These are phyloP conservation scores for Berghia stephanieae DNA, from an alignment of 1,140 invertebrate genomes.

Conservation along the genomic window DNA sequence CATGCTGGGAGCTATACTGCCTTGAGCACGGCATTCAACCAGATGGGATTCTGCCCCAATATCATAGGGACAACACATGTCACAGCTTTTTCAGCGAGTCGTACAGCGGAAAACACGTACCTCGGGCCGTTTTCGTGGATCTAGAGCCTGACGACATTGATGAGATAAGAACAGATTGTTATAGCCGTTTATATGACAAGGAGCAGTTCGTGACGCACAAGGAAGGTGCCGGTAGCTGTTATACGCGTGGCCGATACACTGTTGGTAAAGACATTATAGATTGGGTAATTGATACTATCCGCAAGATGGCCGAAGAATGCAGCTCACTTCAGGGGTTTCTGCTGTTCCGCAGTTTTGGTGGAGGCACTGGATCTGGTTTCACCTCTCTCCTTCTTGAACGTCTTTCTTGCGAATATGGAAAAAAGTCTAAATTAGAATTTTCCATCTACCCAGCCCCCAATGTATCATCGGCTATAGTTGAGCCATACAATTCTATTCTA, in stretches of 20 bases:
- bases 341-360: conserved; percentile 78
- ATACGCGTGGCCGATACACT: conserved; percentile 57
- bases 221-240: conserved; percentile 17
- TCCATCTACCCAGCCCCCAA: conserved; percentile 75
- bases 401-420: conserved; percentile 84
- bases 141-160: conserved; percentile 87
- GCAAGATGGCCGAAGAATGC: conserved; percentile 60
- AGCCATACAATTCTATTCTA: conserved; percentile 66
- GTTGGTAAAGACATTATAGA: conserved; percentile 66
- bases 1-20: conserved; percentile 74
- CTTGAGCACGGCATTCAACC: conserved; percentile 83
- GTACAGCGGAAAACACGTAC: conserved; percentile 84
- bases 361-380: conserved; percentile 86
- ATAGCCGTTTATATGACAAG: conserved; percentile 72
- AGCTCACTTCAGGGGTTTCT: conserved; percentile 80
- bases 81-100: conserved; percentile 41
- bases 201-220: conserved; percentile 72
- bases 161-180: conserved; percentile 74
- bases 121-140: conserved; percentile 84
- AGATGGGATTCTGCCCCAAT: conserved; percentile 70
- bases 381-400: conserved; percentile 88
- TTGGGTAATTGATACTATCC: conserved; percentile 58
- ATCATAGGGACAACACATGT: conserved; percentile 8
- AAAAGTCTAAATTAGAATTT: conserved; percentile 51
- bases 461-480: conserved; percentile 71